Evolutionary conservation across 2,888 invertebrate species (phyloP).

Genomic region (Cheilosia vernalis): DNA sequence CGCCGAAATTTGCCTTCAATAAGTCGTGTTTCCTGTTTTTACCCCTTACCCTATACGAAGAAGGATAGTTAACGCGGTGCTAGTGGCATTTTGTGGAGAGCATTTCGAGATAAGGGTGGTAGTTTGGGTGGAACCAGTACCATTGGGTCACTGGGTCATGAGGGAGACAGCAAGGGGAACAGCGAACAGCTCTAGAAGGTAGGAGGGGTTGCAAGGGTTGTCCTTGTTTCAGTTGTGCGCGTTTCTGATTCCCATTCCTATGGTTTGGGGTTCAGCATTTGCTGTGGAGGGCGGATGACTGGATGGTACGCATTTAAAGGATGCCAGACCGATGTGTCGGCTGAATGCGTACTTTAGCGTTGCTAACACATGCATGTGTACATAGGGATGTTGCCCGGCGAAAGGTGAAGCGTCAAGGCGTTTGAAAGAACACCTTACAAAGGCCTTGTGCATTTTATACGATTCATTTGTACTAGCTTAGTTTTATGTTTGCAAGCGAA

Average conservation of each 20-base stretch:
- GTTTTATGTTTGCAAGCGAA: background rate
- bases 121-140: constrained; percentile 1
- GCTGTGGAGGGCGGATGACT: background rate
- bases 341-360: constrained; percentile 14
- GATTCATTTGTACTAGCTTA: constrained; percentile 4
- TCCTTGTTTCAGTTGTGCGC: constrained; percentile 48
- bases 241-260: constrained; percentile 36
- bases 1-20: constrained; percentile 32
- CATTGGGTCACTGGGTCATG: constrained; percentile 67
- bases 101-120: constrained; percentile 51
- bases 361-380: background rate
- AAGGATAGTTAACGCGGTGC: constrained; percentile 15
- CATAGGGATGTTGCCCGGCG: background rate
- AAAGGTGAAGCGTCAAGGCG: constrained; percentile 46
- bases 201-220: constrained; percentile 8
- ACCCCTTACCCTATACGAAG: background rate
- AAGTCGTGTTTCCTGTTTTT: background rate
- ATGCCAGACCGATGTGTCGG: constrained; percentile 3
- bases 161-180: constrained; percentile 30
- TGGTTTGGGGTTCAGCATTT: constrained; percentile 12
- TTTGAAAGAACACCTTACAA: constrained; percentile 1
- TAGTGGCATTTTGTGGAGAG: constrained; percentile 38
- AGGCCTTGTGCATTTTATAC: constrained; percentile 14
- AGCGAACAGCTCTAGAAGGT: background rate
- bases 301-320: constrained; percentile 4